Evolutionary conservation across 2,113 vertebrate species (phyloP).

Genomic region (Brachypteracias leptosomus): DNA sequence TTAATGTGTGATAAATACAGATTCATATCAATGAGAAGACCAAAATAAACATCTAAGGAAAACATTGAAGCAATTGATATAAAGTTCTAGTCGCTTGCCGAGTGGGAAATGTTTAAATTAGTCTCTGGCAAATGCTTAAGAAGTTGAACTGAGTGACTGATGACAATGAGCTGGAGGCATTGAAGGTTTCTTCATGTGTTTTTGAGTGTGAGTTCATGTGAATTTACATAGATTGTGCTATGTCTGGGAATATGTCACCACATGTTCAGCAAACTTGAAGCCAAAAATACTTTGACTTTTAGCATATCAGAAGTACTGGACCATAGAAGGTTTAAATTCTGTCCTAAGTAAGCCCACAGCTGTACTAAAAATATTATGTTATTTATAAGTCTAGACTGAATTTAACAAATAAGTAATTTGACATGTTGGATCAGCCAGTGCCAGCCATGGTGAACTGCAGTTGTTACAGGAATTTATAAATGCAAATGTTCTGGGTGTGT

Average conservation of each 20-base stretch:
- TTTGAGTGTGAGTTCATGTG: background rate
- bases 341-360: background rate
- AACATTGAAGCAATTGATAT: background rate
- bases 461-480: background rate
- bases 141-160: background rate
- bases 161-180: background rate
- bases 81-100: background rate
- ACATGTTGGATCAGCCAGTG: background rate
- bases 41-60: constrained; percentile 35
- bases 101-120: background rate
- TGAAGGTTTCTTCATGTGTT: background rate
- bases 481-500: constrained; percentile 9
- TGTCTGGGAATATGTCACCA: constrained; percentile 3
- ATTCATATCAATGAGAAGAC: background rate
- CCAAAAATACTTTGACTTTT: constrained; percentile 51
- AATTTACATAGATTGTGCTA: background rate
- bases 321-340: constrained; percentile 56
- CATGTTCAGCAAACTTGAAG: constrained; percentile 1
- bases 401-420: constrained; percentile 4
- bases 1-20: constrained; percentile 9
- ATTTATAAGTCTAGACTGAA: constrained; percentile 60
- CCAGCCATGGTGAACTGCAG: background rate
- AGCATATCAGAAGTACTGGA: constrained; percentile 15
- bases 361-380: constrained; percentile 48
- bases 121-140: background rate